Evolutionary conservation across 1,140 invertebrate genomes (phyloP), one percentile per base, ranked within the genome.

Genomic region (Lepidurus packardi): DNA sequence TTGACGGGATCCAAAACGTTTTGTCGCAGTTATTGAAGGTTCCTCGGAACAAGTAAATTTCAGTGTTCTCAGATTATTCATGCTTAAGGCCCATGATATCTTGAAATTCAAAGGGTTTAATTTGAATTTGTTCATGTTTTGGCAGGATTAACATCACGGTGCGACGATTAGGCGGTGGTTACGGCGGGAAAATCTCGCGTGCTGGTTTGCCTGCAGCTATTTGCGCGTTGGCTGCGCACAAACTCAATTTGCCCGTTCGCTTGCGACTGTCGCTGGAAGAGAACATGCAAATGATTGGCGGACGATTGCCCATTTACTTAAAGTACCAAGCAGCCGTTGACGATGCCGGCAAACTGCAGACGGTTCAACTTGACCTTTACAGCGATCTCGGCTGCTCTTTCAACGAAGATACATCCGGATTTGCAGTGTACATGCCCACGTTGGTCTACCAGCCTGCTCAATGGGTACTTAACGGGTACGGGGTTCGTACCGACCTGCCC

Each of bases 81-180:
- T 34, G 34, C 4, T 34, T 34, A 34, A 34, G 34, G 34, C 34
- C 34, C 34, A 24, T 13, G 8, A 65, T 1, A 1, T 65, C 7
- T 7, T 21, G 21, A n/a, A n/a, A 16, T 3, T 65, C 21, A 16
- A 16, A 65, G 3, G 16, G 13, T 3, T 65, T 13, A 65, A 7
- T 75, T n/a, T 21, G n/a, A 7, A 5, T 77, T 43, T 45, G 75
- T 45, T 21, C 0, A 42, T 45, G 11, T 77, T n/a, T 78, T n/a
- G 75, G 81, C 80, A 91, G 90, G 77, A 87, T 92, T 21, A 87
- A 90, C 73, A 82, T 92, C 0, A 85, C 86, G 81, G 88, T 91
- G 0, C 87, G 89, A 77, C 86, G 92, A 73, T 77, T 93, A 0
- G 92, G 92, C 0, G 92, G 92, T 42, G 90, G 85, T 1, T 94